These are phyloP conservation scores for Alviniconcha marisindica DNA, from an alignment of 1,140 invertebrate species.

Conservation along the genomic window DNA sequence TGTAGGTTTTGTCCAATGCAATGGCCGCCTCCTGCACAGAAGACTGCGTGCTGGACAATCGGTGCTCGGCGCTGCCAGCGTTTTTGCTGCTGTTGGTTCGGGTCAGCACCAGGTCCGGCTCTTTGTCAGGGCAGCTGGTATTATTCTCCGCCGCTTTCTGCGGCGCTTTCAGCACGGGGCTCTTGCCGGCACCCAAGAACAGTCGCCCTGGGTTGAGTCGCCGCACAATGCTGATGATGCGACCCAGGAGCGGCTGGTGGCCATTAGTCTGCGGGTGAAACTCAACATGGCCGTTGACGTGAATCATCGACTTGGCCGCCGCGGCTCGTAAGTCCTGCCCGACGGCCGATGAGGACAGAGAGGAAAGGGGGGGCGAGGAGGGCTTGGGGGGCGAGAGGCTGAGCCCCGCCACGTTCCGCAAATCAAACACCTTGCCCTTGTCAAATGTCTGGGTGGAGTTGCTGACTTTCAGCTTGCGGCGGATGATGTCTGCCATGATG, in stretches of 20 bases:
- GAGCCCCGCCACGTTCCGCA: constrained; percentile 67
- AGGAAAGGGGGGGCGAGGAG: not conserved
- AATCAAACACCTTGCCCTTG: constrained; percentile 74
- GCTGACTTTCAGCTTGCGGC: constrained; percentile 62
- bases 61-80: not conserved
- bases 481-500: constrained; percentile 76
- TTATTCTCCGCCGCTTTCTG: constrained; percentile 37
- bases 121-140: not conserved
- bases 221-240: constrained; percentile 52
- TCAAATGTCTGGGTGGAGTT: constrained; percentile 65
- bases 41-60: not conserved
- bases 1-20: constrained; percentile 11
- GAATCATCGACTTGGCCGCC: constrained; percentile 41
- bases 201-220: constrained; percentile 46
- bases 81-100: constrained; percentile 23
- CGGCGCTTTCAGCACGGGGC: constrained; percentile 27
- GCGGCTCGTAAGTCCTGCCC: constrained; percentile 23
- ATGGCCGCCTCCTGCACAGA: not conserved
- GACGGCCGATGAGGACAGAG: not conserved
- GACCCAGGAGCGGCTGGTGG: constrained; percentile 49
- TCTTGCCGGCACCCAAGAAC: constrained; percentile 30
- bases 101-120: not conserved
- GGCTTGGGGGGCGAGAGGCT: constrained; percentile 35
- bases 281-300: constrained; percentile 65
- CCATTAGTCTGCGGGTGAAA: constrained; percentile 46